phyloP scores from a whole-genome alignment of 2,888 invertebrate species.

The Noctua pronuba region DNA sequence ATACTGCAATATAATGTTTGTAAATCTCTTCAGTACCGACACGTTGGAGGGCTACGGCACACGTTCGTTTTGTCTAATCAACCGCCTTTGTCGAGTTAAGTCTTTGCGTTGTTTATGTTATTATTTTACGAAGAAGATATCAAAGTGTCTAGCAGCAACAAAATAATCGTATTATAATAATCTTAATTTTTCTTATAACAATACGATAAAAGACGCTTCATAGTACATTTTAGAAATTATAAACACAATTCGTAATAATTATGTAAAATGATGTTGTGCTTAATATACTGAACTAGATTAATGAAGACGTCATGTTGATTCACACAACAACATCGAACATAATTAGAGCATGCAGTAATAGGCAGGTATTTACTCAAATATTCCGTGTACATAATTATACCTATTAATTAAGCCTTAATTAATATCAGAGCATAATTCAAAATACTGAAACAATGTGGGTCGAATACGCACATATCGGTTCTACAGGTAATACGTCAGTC shows the following conservation, averaged over 20 bases:
- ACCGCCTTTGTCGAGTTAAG: constrained; percentile 47
- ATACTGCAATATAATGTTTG: constrained; percentile 76
- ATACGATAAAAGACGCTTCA: background rate
- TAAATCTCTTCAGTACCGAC: constrained; percentile 63
- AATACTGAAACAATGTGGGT: constrained; percentile 42
- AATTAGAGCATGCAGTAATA: constrained; percentile 28
- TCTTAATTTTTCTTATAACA: background rate
- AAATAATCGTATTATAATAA: background rate
- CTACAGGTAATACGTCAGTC: constrained; percentile 39
- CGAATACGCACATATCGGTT: constrained; percentile 36
- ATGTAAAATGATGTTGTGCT: background rate
- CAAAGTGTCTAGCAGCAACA: background rate
- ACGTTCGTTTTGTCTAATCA: constrained; percentile 57
- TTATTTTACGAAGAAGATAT: background rate
- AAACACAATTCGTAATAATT: background rate
- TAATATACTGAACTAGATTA: constrained; percentile 1
- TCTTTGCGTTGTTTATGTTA: constrained; percentile 18
- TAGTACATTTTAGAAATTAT: background rate
- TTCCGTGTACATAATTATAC: constrained; percentile 26
- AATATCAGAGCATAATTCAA: constrained; percentile 29
- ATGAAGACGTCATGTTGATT: constrained; percentile 33
- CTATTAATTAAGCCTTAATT: constrained; percentile 37
- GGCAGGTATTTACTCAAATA: constrained; percentile 17
- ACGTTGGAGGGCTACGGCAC: constrained; percentile 26
- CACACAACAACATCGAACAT: constrained; percentile 9